Percentiles rank a stretch among this genome's conserved stretches.
phyloP scores from a whole-genome alignment of 2,888 invertebrate species.

The Deroplatys truncata region DNA sequence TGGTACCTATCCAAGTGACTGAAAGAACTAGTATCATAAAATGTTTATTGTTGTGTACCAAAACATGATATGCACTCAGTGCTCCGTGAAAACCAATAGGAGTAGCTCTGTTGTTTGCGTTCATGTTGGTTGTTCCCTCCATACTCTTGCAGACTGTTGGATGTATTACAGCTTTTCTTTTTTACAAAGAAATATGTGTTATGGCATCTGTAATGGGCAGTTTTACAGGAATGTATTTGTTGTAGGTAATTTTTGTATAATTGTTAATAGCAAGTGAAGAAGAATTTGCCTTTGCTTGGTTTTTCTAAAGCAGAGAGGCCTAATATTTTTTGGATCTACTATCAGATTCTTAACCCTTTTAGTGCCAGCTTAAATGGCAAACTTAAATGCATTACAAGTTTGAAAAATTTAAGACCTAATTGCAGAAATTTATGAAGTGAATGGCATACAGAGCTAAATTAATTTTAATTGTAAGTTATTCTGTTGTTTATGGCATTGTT shows the following conservation, averaged over 20 bases:
- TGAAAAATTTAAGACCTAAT: too few species aligned
- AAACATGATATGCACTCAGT: slow-evolving; percentile 16
- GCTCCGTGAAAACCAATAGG: slow-evolving; percentile 14
- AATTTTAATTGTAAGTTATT: too few species aligned
- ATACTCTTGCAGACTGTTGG: slow-evolving; percentile 16
- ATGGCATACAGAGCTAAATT: too few species aligned
- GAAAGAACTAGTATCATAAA: background rate
- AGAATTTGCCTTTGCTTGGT: background rate
- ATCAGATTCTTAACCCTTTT: background rate
- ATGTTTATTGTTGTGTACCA: background rate
- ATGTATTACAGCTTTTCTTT: background rate
- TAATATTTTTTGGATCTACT: background rate
- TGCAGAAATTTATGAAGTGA: too few species aligned
- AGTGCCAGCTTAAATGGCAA: too few species aligned
- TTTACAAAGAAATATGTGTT: background rate
- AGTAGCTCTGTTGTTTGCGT: slow-evolving; percentile 28
- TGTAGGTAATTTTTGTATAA: background rate
- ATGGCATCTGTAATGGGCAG: background rate
- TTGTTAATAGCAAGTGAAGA: background rate
- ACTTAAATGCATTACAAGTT: too few species aligned
- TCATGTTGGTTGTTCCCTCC: background rate
- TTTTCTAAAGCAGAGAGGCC: background rate
- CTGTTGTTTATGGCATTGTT: too few species aligned
- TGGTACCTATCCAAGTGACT: background rate
- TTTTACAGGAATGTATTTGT: background rate